These are phyloP conservation scores for Neostethus bicornis DNA, from an alignment of 2,797 vertebrate species.

Conservation along the genomic window DNA sequence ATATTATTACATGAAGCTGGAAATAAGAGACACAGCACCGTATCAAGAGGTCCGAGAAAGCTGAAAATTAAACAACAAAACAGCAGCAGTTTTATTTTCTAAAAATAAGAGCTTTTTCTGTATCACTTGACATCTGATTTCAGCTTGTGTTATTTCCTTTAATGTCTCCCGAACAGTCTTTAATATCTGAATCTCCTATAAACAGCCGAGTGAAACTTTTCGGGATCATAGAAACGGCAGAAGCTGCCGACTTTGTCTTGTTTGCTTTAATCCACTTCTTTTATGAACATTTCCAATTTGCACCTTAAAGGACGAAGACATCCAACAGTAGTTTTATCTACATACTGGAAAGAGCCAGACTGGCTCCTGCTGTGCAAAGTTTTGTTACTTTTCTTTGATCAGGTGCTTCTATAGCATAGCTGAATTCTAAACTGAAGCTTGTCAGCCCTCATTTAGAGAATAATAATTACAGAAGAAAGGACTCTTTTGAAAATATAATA, in stretches of 20 bases:
- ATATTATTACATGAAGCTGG: constrained; percentile 3
- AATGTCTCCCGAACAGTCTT: not conserved
- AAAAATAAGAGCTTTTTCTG: constrained; percentile 2
- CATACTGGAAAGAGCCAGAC: not conserved
- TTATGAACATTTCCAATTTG: not conserved
- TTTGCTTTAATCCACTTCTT: not conserved
- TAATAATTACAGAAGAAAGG: not conserved
- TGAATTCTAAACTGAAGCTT: not conserved
- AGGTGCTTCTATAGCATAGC: not conserved
- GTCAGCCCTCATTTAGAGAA: not conserved
- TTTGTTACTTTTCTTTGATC: not conserved
- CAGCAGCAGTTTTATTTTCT: constrained; percentile 1
- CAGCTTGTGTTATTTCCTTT: not conserved
- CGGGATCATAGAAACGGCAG: not conserved
- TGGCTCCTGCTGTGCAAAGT: not conserved
- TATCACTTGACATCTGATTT: constrained; percentile 1
- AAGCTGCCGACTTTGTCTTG: not conserved
- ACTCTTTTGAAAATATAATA: too few species aligned
- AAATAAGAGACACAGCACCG: not conserved
- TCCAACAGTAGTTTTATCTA: not conserved
- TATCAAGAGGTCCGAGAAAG: not conserved
- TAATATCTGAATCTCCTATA: constrained; percentile 2
- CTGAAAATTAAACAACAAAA: not conserved
- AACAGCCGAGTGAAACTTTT: not conserved
- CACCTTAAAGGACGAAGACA: not conserved